Percentiles rank a stretch among this genome's conserved stretches.
Evolutionary conservation across 2,888 invertebrate species (phyloP).

Genomic region (Callinectes sapidus): DNA sequence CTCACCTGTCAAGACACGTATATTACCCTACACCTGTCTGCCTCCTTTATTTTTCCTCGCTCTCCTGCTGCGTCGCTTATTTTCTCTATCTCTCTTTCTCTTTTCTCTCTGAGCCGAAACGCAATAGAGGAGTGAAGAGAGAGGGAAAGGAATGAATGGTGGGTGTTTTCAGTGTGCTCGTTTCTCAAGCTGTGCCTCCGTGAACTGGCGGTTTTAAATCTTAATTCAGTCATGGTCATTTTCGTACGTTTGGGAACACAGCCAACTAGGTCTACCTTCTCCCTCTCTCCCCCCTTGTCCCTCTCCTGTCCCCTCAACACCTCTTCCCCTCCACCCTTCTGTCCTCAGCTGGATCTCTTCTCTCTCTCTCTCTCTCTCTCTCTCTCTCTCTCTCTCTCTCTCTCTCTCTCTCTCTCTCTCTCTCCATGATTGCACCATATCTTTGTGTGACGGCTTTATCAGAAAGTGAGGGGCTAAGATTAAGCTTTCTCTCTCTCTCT

Average conservation of each 20-base stretch:
- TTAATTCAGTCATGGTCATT: constrained; percentile 32
- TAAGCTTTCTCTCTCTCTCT: constrained; percentile 19
- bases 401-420: neutral
- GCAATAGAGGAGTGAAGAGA: neutral
- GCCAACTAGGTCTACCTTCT: neutral
- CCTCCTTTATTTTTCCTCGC: neutral
- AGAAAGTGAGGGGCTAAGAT: neutral
- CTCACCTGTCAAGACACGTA: neutral
- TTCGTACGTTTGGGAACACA: neutral
- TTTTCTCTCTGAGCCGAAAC: neutral
- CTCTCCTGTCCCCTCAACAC: neutral
- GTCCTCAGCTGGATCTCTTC: no score
- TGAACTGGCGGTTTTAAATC: neutral
- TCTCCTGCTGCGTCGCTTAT: neutral
- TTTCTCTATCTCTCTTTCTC: neutral
- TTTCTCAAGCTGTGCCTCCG: neutral
- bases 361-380: neutral
- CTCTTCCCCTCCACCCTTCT: no score
- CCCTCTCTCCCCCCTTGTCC: neutral
- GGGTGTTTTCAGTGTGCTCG: neutral
- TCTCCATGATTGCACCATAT: neutral
- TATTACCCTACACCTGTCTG: neutral
- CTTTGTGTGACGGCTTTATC: neutral
- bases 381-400: neutral
- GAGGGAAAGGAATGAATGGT: neutral